phyloP scores from a whole-genome alignment of 2,113 vertebrate genomes.

The Sylvia atricapilla region DNA sequence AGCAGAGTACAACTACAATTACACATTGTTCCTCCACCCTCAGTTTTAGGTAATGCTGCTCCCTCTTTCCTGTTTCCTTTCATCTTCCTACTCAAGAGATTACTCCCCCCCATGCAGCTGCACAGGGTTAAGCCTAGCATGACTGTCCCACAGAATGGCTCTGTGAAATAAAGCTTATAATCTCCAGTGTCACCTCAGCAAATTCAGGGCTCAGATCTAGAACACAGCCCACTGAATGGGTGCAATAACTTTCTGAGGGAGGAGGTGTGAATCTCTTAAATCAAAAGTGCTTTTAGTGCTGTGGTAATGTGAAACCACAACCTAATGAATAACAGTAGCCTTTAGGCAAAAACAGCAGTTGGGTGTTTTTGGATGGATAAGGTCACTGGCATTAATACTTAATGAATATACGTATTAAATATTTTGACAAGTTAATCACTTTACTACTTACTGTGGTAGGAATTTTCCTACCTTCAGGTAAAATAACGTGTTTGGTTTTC shows the following conservation, averaged over 20 bases:
- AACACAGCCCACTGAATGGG: background rate
- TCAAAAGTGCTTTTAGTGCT: background rate
- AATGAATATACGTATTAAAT: background rate
- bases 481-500: background rate
- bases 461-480: background rate
- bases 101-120: background rate
- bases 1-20: background rate
- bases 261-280: slow-evolving; percentile 32
- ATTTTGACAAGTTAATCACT: background rate
- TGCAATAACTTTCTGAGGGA: background rate
- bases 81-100: slow-evolving; percentile 22
- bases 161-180: background rate
- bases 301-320: slow-evolving; percentile 16
- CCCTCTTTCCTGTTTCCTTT: background rate
- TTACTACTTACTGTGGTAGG: background rate
- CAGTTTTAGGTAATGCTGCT: background rate
- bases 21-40: background rate
- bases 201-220: background rate
- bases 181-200: background rate
- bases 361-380: background rate
- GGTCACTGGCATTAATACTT: background rate
- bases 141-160: background rate
- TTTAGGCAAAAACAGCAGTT: background rate
- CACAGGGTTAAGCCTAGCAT: background rate
- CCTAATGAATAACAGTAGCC: background rate